Conservation (phyloP, 2,888 invertebrate species). For the Bellardia pandia region DNA sequence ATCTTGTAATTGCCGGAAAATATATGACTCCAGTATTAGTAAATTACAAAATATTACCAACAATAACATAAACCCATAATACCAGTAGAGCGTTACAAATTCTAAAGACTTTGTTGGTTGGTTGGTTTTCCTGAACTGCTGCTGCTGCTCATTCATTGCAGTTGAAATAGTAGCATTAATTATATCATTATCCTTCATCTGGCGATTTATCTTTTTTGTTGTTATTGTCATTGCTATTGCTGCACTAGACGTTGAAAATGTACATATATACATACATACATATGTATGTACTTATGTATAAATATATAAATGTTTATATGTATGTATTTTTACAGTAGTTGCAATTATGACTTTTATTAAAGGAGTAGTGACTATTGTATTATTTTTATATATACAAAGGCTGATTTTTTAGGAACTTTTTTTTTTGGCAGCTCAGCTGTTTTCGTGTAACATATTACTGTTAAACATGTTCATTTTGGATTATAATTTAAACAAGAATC, state of each 20-base stretch:
- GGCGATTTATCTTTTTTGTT: slow-evolving; percentile 79
- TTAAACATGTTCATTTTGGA: no score
- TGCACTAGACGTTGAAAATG: slow-evolving; percentile 10
- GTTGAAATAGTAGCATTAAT: slow-evolving; percentile 78
- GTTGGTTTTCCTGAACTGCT: slow-evolving; percentile 40
- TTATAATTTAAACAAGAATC: no score
- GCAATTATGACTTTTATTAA: slow-evolving; percentile 61
- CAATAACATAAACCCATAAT: neutral
- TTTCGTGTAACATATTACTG: no score
- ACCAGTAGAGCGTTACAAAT: neutral
- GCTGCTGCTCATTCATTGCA: slow-evolving; percentile 65
- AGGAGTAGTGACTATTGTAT: slow-evolving; percentile 40
- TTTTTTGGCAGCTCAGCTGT: no score
- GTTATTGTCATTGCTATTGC: slow-evolving; percentile 54
- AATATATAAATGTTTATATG: slow-evolving; percentile 20
- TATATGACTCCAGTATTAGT: no score
- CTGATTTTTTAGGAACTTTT: no score
- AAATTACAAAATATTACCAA: neutral
- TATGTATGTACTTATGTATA: slow-evolving; percentile 12
- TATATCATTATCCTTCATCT: slow-evolving; percentile 82
- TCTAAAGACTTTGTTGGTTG: slow-evolving; percentile 41
- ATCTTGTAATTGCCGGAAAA: no score
- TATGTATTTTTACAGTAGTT: slow-evolving; percentile 34
- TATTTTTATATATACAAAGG: slow-evolving; percentile 6
- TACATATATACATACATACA: neutral